Evolutionary conservation across 1,140 invertebrate species (phyloP).

Genomic region (Chrysopa pallens): DNA sequence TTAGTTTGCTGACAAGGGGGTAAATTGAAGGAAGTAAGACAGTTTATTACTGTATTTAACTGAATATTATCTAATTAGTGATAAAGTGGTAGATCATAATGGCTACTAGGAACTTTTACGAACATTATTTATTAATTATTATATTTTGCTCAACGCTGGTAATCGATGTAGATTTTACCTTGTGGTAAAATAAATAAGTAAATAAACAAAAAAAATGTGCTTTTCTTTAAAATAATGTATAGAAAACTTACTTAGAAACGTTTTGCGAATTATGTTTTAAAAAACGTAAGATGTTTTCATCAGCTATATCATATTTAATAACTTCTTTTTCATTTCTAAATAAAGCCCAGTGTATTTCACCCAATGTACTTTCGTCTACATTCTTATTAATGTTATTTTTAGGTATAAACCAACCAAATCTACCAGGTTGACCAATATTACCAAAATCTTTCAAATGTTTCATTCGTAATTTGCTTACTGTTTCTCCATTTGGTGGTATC

Average conservation of each 20-base stretch:
- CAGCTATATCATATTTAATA: conserved; percentile 24
- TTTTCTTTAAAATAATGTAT: too few species aligned
- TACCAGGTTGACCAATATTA: conserved; percentile 36
- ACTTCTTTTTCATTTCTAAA: conserved; percentile 25
- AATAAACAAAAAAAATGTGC: too few species aligned
- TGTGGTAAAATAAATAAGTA: too few species aligned
- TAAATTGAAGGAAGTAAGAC: too few species aligned
- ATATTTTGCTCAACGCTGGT: too few species aligned
- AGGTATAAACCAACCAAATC: conserved; percentile 58
- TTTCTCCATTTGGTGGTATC: conserved; percentile 29
- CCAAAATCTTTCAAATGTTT: conserved; percentile 33
- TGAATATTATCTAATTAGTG: too few species aligned
- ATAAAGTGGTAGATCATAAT: too few species aligned
- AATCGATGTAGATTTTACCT: too few species aligned
- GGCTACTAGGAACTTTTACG: too few species aligned
- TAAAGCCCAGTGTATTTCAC: conserved; percentile 26
- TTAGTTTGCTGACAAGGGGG: too few species aligned
- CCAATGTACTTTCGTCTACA: conserved; percentile 6
- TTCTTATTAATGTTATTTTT: conserved; percentile 14
- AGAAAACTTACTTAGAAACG: background rate
- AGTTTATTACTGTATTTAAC: too few species aligned
- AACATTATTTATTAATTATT: too few species aligned
- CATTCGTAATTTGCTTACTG: conserved; percentile 3
- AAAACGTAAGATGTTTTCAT: conserved; percentile 9
- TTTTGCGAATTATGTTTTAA: background rate